These are phyloP conservation scores for Syngnathus acus DNA, from an alignment of 2,797 vertebrate species.

Conservation along the genomic window DNA sequence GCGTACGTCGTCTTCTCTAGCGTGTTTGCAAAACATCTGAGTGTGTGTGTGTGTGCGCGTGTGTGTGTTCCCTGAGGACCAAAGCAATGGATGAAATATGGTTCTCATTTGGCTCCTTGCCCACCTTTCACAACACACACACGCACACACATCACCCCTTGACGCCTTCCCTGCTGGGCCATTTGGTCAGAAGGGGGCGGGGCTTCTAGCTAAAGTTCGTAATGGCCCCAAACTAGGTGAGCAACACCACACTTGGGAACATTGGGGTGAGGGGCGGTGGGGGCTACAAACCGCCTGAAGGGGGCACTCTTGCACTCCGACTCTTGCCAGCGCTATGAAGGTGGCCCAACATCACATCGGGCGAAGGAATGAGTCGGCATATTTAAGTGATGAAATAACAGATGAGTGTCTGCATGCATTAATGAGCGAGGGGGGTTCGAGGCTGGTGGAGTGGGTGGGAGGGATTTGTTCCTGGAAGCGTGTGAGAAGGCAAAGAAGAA, in stretches of 20 bases:
- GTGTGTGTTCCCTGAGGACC: constrained; percentile 33
- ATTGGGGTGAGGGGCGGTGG: constrained; percentile 4
- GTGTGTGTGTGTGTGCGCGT: constrained; percentile 27
- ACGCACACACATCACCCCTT: constrained; percentile 17
- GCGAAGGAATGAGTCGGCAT: constrained; percentile 20
- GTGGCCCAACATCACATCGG: constrained; percentile 18
- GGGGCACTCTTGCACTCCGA: constrained; percentile 52
- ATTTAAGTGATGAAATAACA: constrained; percentile 32
- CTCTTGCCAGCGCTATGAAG: constrained; percentile 21
- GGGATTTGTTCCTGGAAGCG: constrained; percentile 53
- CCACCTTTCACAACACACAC: constrained; percentile 8
- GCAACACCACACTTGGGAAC: constrained; percentile 42
- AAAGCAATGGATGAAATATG: constrained; percentile 50
- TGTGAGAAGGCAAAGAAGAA: constrained; percentile 56
- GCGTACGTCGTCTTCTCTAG: constrained; percentile 21
- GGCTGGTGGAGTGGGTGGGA: constrained; percentile 15
- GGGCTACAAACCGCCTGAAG: constrained; percentile 33
- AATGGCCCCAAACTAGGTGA: constrained; percentile 50
- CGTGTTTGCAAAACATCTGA: constrained; percentile 31
- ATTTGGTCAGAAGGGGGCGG: constrained; percentile 50
- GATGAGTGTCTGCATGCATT: constrained; percentile 24
- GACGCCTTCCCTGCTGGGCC: constrained; percentile 36
- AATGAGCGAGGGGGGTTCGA: constrained; percentile 21
- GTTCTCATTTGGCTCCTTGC: constrained; percentile 60
- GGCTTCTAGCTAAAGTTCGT: constrained; percentile 36